phyloP scores from a whole-genome alignment of 2,113 vertebrate species.

The Pogonocichla stellata region DNA sequence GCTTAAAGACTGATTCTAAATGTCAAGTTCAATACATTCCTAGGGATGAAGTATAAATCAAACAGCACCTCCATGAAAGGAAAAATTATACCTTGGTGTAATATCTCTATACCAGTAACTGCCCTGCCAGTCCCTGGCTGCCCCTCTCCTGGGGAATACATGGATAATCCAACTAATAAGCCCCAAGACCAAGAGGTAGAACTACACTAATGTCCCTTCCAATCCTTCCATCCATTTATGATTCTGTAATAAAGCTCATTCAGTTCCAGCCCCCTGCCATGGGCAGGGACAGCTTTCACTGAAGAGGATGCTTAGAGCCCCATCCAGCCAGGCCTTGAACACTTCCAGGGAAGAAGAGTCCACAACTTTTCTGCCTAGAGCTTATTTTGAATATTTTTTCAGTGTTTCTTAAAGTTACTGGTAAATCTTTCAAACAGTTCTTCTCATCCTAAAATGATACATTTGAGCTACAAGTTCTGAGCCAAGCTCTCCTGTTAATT shows the following conservation, averaged over 20 bases:
- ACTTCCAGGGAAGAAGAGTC: neutral
- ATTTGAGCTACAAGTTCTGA: neutral
- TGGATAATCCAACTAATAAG: neutral
- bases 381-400: neutral
- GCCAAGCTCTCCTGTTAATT: neutral
- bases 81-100: neutral
- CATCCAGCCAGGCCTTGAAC: neutral
- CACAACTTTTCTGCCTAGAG: neutral
- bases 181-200: neutral
- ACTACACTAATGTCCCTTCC: neutral
- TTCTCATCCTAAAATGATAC: neutral
- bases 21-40: neutral
- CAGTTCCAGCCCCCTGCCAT: neutral
- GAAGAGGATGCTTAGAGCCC: neutral
- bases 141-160: neutral
- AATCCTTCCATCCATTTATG: neutral
- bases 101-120: neutral
- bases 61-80: neutral
- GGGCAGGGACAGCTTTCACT: too few relatives aligned
- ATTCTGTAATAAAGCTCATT: neutral
- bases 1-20: neutral
- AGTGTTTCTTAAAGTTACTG: neutral
- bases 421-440: neutral
- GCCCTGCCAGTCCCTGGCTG: neutral
- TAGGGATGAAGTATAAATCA: neutral